These are phyloP conservation scores for Fulica atra DNA, from an alignment of 2,113 vertebrate genomes.

Conservation along the genomic window DNA sequence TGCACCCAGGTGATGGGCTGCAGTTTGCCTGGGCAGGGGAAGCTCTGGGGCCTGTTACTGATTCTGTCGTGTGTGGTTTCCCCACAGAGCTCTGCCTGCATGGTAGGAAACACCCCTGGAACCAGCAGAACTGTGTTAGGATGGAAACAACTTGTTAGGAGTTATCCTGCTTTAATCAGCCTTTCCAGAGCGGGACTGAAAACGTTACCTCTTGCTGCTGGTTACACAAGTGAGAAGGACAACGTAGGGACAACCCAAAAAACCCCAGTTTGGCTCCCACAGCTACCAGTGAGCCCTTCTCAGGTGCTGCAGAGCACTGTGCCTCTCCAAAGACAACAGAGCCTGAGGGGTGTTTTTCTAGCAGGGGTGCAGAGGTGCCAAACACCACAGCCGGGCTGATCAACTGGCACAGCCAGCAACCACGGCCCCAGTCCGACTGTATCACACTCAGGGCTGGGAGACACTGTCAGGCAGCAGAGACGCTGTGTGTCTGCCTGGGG, in stretches of 20 bases:
- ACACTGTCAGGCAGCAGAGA: not conserved
- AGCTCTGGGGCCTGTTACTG: not conserved
- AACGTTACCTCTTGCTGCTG: not conserved
- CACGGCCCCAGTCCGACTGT: not conserved
- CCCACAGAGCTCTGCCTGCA: not conserved
- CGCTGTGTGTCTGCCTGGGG: not conserved
- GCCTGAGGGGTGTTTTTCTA: not conserved
- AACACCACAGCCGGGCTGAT: not conserved
- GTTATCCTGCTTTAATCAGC: not conserved
- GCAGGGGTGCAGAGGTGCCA: not conserved
- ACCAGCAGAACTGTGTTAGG: not conserved
- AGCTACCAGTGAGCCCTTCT: not conserved
- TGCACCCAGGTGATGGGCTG: not conserved
- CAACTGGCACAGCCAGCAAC: not conserved
- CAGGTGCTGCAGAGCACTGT: accelerated
- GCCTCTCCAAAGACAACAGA: not conserved
- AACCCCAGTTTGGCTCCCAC: not conserved
- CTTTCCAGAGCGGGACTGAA: not conserved
- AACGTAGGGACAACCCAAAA: accelerated
- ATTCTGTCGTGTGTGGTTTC: accelerated
- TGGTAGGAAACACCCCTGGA: not conserved
- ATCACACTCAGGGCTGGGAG: not conserved
- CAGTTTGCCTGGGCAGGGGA: not conserved
- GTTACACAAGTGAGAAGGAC: not conserved
- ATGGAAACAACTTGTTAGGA: not conserved